Conservation (phyloP, 2,888 invertebrate genomes). For the Quadroppia sp. region DNA sequence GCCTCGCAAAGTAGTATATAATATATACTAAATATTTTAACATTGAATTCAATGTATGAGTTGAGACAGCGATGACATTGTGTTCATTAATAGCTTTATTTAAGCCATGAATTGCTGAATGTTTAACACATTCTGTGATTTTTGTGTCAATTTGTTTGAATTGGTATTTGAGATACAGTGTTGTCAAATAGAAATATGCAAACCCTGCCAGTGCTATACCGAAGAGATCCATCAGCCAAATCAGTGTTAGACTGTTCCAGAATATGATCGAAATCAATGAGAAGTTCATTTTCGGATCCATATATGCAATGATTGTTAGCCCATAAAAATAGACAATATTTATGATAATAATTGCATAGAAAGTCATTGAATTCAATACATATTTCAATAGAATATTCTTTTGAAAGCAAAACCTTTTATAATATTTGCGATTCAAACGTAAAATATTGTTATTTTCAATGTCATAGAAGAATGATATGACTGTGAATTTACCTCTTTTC, state of each 20-base stretch:
- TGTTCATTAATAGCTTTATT: not conserved
- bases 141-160: not conserved
- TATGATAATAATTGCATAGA: not conserved
- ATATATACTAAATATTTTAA: constrained; percentile 7
- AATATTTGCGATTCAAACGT: not conserved
- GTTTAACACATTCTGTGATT: not conserved
- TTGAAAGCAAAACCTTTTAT: not conserved
- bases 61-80: not conserved
- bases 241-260: not conserved
- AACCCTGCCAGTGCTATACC: not conserved
- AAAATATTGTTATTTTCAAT: not conserved
- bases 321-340: constrained; percentile 5
- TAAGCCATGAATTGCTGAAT: not conserved
- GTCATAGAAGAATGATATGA: not conserved
- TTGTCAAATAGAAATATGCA: not conserved
- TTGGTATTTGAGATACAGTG: not conserved
- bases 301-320: not conserved
- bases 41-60: not conserved
- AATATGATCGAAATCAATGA: not conserved
- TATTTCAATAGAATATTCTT: not conserved
- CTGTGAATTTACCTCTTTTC: not conserved
- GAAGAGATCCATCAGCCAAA: not conserved
- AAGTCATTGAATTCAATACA: not conserved
- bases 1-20: not conserved
- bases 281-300: not conserved